Conservation (phyloP, 2,797 vertebrate species). For the Tragopan temminckii region DNA sequence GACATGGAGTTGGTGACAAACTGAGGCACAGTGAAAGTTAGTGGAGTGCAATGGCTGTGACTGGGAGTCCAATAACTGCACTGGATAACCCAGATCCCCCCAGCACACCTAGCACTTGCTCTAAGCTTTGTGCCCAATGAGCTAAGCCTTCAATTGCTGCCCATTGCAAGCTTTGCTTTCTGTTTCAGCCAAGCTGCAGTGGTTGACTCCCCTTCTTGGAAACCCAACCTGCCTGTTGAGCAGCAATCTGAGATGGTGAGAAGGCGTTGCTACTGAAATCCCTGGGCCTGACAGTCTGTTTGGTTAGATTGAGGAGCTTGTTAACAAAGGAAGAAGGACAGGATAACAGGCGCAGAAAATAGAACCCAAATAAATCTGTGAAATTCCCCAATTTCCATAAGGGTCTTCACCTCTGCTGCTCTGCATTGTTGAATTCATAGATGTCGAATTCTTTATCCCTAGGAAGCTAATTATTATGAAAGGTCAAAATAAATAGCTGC, state of each 20-base stretch:
- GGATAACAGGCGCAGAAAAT: not conserved
- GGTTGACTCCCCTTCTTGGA: not conserved
- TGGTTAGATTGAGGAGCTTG: not conserved
- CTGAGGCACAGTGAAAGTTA: not conserved
- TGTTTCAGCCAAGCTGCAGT: not conserved
- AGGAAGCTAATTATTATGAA: conserved; percentile 72
- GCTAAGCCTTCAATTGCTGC: not conserved
- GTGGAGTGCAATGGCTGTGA: not conserved
- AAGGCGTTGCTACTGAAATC: not conserved
- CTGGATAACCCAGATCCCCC: not conserved
- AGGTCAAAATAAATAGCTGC: conserved; percentile 73
- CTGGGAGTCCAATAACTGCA: not conserved
- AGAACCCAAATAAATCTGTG: conserved; percentile 22
- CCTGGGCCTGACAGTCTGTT: not conserved
- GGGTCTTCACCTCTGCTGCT: conserved; percentile 56
- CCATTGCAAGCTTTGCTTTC: not conserved
- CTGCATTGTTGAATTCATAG: conserved; percentile 65
- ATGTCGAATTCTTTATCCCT: conserved; percentile 57
- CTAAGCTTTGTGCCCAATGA: not conserved
- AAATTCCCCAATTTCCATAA: conserved; percentile 13
- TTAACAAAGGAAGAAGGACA: not conserved
- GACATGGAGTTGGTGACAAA: not conserved
- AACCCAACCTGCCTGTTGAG: not conserved
- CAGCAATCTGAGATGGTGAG: rapidly evolving
- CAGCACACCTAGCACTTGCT: not conserved